Conservation (phyloP, 2,797 vertebrate species). For the Buphagus erythrorhynchus region DNA sequence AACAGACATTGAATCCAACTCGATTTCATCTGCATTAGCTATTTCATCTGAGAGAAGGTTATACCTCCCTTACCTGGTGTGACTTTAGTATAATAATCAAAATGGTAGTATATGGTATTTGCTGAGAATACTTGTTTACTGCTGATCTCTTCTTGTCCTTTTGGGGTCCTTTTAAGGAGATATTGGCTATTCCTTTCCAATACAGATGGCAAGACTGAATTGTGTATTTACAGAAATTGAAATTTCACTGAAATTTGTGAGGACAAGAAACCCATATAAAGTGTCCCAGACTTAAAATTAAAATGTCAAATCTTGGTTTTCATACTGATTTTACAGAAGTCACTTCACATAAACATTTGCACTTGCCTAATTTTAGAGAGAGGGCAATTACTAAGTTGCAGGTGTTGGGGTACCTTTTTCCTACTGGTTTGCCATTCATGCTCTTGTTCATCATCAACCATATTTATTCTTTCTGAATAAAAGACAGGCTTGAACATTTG, state of each 20-base stretch:
- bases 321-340: slow-evolving; percentile 56
- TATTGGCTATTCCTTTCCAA: slow-evolving; percentile 16
- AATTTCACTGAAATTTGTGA: slow-evolving; percentile 26
- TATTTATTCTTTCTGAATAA: slow-evolving; percentile 72
- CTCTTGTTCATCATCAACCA: slow-evolving; percentile 14
- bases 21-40: not conserved
- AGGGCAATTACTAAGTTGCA: slow-evolving; percentile 54
- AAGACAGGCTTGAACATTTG: slow-evolving; percentile 32
- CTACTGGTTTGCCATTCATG: not conserved
- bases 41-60: not conserved
- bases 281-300: slow-evolving; percentile 46
- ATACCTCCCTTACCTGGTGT: not conserved
- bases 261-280: slow-evolving; percentile 8
- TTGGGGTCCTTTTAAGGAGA: not conserved
- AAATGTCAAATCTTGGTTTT: slow-evolving; percentile 60
- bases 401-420: slow-evolving; percentile 23
- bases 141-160: not conserved
- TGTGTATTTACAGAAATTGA: not conserved
- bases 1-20: not conserved
- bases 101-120: not conserved
- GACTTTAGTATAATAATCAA: not conserved
- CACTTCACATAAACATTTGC: slow-evolving; percentile 45
- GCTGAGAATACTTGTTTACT: not conserved
- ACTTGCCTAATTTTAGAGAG: slow-evolving; percentile 49
- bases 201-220: slow-evolving; percentile 36